Conservation (phyloP, 2,113 vertebrate genomes). For the Neolamprologus sp. region DNA sequence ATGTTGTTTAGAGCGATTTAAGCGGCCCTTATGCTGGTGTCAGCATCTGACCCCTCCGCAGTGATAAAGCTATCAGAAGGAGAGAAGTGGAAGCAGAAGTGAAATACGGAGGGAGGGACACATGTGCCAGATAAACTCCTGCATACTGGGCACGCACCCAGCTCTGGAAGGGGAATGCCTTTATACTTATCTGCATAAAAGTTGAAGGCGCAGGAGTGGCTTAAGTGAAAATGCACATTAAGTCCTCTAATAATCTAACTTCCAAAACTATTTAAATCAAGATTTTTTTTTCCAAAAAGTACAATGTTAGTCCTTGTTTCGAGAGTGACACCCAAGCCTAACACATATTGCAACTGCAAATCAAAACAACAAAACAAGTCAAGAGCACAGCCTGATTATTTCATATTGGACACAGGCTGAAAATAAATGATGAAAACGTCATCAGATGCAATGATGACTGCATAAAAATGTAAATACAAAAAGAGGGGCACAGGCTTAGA, state of each 20-base stretch:
- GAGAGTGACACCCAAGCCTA: not conserved
- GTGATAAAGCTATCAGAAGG: constrained; percentile 73
- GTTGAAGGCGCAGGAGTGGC: not conserved
- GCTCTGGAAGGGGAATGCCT: constrained; percentile 28
- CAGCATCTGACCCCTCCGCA: constrained; percentile 73
- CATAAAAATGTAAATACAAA: not conserved
- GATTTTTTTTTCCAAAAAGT: not conserved
- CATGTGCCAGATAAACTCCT: constrained; percentile 61
- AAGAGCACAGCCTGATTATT: not conserved
- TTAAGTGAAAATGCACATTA: constrained; percentile 9
- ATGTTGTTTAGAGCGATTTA: constrained; percentile 74
- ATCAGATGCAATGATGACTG: not conserved
- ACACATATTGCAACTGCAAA: not conserved
- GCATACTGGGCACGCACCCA: constrained; percentile 57
- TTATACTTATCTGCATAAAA: constrained; percentile 54
- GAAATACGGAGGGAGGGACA: constrained; percentile 67
- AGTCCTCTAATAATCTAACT: not conserved
- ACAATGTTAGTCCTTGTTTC: not conserved
- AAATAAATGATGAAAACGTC: not conserved
- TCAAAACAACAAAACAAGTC: not conserved
- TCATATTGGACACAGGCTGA: not conserved
- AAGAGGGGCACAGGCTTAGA: not conserved
- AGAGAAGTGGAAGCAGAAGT: constrained; percentile 61
- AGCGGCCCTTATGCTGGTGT: constrained; percentile 73
- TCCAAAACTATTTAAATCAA: not conserved